phyloP scores from a whole-genome alignment of 2,888 invertebrate species.

The Mamestra brassicae region DNA sequence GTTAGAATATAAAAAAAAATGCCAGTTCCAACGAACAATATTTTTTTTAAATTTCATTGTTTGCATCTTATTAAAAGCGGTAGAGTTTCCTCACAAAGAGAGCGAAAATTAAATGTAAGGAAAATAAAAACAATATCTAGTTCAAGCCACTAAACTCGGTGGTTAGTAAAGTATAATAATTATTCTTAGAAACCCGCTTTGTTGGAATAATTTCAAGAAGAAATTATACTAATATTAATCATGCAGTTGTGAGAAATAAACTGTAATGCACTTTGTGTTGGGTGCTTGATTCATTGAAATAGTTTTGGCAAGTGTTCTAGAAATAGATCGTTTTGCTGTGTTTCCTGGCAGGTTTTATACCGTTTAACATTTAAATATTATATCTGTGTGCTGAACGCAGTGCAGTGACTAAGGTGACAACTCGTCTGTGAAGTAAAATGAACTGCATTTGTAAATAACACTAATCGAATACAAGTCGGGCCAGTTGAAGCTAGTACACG shows the following conservation, averaged over 20 bases:
- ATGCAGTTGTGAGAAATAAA: conserved; percentile 22
- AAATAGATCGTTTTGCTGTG: conserved; percentile 11
- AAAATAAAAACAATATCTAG: conserved; percentile 14
- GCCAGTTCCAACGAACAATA: neutral
- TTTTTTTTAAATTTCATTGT: conserved; percentile 25
- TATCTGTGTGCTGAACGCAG: neutral
- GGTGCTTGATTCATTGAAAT: conserved; percentile 15
- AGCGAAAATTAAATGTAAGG: conserved; percentile 29
- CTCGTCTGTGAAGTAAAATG: too few species aligned
- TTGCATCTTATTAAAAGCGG: conserved; percentile 30
- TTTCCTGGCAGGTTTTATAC: conserved; percentile 3
- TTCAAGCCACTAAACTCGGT: conserved; percentile 22
- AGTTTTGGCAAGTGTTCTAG: neutral
- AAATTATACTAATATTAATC: conserved; percentile 27
- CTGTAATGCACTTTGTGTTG: conserved; percentile 23
- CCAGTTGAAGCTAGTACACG: too few species aligned
- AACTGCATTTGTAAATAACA: too few species aligned
- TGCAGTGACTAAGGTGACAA: too few species aligned
- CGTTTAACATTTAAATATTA: neutral
- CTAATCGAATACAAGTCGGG: too few species aligned
- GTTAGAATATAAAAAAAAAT: too few species aligned
- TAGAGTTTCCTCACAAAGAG: conserved; percentile 18
- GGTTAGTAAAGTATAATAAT: conserved; percentile 18
- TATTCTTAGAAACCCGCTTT: conserved; percentile 31
- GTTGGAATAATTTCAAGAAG: conserved; percentile 37